Base-by-base conservation (phyloP, 2,797 vertebrate species). In the Pseudomugil tenellus region DNA sequence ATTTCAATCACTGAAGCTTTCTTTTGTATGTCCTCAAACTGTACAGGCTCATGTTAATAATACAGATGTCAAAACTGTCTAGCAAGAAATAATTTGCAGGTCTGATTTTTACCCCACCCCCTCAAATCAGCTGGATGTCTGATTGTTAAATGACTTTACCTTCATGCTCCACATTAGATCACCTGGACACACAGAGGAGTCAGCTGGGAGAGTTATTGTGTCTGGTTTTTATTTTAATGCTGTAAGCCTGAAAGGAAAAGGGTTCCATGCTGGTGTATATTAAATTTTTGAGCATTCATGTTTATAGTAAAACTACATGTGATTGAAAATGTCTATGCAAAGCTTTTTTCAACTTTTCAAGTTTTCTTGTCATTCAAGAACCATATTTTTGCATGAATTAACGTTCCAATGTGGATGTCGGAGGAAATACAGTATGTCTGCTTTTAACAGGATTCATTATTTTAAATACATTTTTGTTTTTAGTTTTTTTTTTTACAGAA, bases 261-360 rank as follows among this genome's bases (percentile, higher is more conserved):
- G 86, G 70, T 86, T 91, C 79, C 81, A 84, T 92, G 90, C 92
- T 89, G 84, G 80, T 92, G 84, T 83, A 90, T 84, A 88, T 90
- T 87, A 79, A 73, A 90, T 83, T 90, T 90, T 91, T 92, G 76
- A 91, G 85, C 88, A 89, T 86, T 92, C 88, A 90, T 93, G 92
- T 94, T 93, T 94, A 84, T 93, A 93, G 92, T 94, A 94, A 93
- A 91, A 68, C 58, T 91, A 85, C 86, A 89, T 92, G 87, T 92
- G 87, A 90, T 91, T 94, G 86, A 90, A 94, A 88, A 66, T 74
- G 82, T 81, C 79, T 75, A 79, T 79, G 61, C 65, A 73, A 74
- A 79, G 17, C 19, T 79, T 80, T 81, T 31, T 72, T 11, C 7
- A 29, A 6, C 11, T 34, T 21, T 60, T 37, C n/a, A 29, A 60